Percentiles rank a stretch among this genome's conserved stretches.
Conservation (phyloP, 2,888 invertebrate species). For the Diplazon laetatorius region DNA sequence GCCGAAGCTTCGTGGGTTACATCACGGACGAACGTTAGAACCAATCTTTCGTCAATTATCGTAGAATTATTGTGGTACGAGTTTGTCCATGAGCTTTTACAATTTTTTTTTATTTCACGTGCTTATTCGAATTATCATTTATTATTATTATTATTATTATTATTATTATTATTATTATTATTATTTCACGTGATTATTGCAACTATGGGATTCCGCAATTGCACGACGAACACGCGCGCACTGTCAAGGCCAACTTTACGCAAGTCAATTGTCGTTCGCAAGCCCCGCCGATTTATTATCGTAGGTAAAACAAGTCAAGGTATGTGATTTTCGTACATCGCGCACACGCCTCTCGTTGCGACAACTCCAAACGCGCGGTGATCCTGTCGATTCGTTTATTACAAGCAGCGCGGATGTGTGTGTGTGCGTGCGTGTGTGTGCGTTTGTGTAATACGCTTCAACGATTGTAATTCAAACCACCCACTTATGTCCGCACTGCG, state of each 20-base stretch:
- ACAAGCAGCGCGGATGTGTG: too few species aligned
- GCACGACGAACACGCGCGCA: constrained; percentile 33
- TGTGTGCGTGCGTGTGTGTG: neutral
- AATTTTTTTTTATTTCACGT: constrained; percentile 12
- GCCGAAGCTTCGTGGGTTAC: constrained; percentile 27
- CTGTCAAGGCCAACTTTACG: constrained; percentile 56
- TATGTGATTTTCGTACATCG: constrained; percentile 50
- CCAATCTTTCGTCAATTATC: constrained; percentile 50
- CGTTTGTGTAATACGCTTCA: constrained; percentile 19
- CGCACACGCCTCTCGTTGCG: neutral
- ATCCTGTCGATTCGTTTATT: neutral
- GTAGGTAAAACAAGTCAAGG: constrained; percentile 14
- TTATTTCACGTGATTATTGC: constrained; percentile 13
- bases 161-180: too few species aligned
- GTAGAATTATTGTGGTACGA: constrained; percentile 15
- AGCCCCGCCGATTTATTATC: constrained; percentile 34
- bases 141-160: too few species aligned
- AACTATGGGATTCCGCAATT: constrained; percentile 34
- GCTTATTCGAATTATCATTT: too few species aligned
- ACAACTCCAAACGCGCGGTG: neutral
- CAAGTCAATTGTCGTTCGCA: constrained; percentile 31
- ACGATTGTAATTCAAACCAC: constrained; percentile 58
- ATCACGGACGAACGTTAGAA: constrained; percentile 20
- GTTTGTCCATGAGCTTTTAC: neutral
- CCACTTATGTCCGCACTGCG: constrained; percentile 43